phyloP scores from a whole-genome alignment of 2,113 vertebrate species.

The Odobenus rosmarus region DNA sequence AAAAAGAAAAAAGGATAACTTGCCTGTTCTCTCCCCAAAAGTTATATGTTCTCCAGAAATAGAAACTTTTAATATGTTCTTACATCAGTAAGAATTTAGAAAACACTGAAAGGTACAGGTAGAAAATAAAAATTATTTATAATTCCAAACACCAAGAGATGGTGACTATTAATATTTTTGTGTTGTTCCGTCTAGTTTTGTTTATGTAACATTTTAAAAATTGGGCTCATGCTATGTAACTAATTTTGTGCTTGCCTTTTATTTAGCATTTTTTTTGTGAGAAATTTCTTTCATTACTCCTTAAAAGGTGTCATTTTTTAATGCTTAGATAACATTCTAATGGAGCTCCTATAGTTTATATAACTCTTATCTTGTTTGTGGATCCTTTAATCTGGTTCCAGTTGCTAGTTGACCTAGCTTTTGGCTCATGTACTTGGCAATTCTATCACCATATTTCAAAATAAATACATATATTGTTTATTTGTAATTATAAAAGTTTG shows the following conservation, averaged over 20 bases:
- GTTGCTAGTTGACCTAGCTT: conserved; percentile 35
- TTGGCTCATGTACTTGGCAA: conserved; percentile 65
- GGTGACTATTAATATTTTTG: background rate
- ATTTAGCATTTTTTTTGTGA: conserved; percentile 61
- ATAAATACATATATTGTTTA: conserved; percentile 52
- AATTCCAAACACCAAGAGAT: conserved; percentile 28
- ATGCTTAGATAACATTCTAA: conserved; percentile 54
- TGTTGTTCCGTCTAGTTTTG: background rate
- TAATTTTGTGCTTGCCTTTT: conserved; percentile 51
- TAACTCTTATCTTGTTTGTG: conserved; percentile 46
- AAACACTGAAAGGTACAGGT: background rate
- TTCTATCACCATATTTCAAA: conserved; percentile 56
- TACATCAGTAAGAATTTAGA: conserved; percentile 44
- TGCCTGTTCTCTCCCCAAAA: background rate
- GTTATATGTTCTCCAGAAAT: conserved; percentile 18
- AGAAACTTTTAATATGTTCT: conserved; percentile 33
- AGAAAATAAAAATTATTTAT: conserved; percentile 45
- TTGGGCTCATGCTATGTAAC: background rate
- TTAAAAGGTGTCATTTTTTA: conserved; percentile 51
- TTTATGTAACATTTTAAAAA: conserved; percentile 28
- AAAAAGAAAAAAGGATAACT: conserved; percentile 39
- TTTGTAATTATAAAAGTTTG: conserved; percentile 71
- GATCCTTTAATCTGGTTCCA: conserved; percentile 61
- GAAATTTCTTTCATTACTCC: conserved; percentile 39
- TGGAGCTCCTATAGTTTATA: conserved; percentile 53